A percentile compares a stretch with the other conserved stretches of the same genome.
Conservation (phyloP, 2,113 vertebrate species). For the Perca fluviatilis region DNA sequence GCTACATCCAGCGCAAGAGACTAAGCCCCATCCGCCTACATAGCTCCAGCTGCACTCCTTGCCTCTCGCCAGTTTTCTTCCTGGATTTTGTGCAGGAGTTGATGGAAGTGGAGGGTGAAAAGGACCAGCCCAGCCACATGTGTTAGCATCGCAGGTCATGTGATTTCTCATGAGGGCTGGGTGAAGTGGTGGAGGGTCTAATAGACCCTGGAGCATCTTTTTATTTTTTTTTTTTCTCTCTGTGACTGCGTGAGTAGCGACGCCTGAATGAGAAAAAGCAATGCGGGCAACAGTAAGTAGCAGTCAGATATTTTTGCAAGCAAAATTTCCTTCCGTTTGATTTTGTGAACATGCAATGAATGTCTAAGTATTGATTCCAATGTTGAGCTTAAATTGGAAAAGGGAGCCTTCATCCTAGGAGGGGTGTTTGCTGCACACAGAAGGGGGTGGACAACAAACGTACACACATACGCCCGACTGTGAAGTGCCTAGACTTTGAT, state of each 20-base stretch:
- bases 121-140: constrained; percentile 69
- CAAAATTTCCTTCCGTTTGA: constrained; percentile 68
- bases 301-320: constrained; percentile 60
- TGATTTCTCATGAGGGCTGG: constrained; percentile 74
- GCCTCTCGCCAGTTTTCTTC: constrained; percentile 20
- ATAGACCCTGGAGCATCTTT: constrained; percentile 72
- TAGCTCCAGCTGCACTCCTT: constrained; percentile 26
- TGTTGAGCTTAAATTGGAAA: constrained; percentile 2
- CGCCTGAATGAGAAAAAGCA: constrained; percentile 90
- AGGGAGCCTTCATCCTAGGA: constrained; percentile 19
- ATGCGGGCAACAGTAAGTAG: constrained; percentile 94
- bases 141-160: constrained; percentile 71
- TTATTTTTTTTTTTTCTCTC: constrained; percentile 54
- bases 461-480: constrained; percentile 43
- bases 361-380: constrained; percentile 33
- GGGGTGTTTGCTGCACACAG: constrained; percentile 28
- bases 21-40: constrained; percentile 30
- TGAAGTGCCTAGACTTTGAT: constrained; percentile 76
- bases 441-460: constrained; percentile 31
- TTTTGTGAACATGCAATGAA: constrained; percentile 15
- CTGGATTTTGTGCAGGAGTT: constrained; percentile 60
- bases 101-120: constrained; percentile 51
- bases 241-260: constrained; percentile 82
- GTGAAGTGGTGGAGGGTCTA: constrained; percentile 76
- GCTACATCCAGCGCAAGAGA: constrained; percentile 54